phyloP scores from a whole-genome alignment of 2,888 invertebrate species.

The Argyresthia goedartella region DNA sequence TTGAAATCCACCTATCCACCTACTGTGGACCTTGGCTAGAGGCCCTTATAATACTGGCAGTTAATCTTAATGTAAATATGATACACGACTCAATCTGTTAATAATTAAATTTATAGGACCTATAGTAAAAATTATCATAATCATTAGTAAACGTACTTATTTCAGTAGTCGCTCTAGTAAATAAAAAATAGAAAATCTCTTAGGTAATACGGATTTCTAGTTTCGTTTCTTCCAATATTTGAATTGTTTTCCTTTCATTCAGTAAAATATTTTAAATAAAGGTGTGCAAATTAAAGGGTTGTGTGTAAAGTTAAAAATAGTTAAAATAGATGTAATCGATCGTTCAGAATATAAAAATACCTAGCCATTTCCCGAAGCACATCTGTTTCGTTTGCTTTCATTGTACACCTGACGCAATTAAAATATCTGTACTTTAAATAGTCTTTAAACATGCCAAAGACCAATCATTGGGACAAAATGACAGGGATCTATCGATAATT shows the following conservation, averaged over 20 bases:
- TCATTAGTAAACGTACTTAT: slow-evolving; percentile 60
- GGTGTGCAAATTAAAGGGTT: slow-evolving; percentile 71
- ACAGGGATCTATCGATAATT: slow-evolving; percentile 56
- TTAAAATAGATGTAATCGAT: slow-evolving; percentile 59
- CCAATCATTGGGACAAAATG: slow-evolving; percentile 59
- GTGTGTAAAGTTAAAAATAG: slow-evolving; percentile 69
- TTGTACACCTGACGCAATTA: slow-evolving; percentile 30
- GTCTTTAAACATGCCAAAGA: slow-evolving; percentile 58
- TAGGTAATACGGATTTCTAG: slow-evolving; percentile 1
- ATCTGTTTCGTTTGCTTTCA: slow-evolving; percentile 25
- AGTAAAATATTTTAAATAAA: slow-evolving; percentile 41
- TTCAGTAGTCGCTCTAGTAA: slow-evolving; percentile 21
- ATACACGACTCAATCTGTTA: slow-evolving; percentile 48
- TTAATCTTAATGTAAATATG: slow-evolving; percentile 22
- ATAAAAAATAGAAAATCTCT: slow-evolving; percentile 28
- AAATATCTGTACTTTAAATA: slow-evolving; percentile 39
- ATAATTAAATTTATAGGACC: slow-evolving; percentile 61
- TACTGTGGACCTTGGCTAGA: too few species aligned
- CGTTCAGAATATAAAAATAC: slow-evolving; percentile 41
- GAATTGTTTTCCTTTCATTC: slow-evolving; percentile 23
- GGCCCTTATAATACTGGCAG: background rate
- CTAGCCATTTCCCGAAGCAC: slow-evolving; percentile 23
- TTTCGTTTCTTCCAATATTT: background rate
- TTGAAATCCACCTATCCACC: too few species aligned
- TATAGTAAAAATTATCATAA: slow-evolving; percentile 65